These are phyloP conservation scores for Euborellia annulipes DNA, from an alignment of 1,140 invertebrate species.

Conservation along the genomic window DNA sequence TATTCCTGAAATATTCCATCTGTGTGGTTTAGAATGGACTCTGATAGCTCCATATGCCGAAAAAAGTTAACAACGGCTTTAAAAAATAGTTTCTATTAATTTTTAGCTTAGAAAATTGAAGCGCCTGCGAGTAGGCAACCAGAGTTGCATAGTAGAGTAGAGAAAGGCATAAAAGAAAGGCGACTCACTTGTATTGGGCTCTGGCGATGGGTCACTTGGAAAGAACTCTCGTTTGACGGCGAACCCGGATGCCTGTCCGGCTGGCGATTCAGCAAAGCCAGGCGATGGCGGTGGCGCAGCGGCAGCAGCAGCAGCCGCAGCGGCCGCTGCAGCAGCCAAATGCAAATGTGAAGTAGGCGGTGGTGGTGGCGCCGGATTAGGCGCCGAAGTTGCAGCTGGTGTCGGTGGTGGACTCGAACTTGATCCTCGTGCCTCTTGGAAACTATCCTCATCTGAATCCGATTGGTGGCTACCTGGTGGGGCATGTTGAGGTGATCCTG, in stretches of 20 bases:
- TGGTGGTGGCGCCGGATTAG: constrained; percentile 30
- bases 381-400: constrained; percentile 13
- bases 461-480: constrained; percentile 47
- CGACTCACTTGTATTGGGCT: constrained; percentile 68
- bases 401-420: constrained; percentile 25
- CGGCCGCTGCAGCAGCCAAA: constrained; percentile 6
- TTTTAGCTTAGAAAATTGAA: too few relatives aligned
- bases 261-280: constrained; percentile 26
- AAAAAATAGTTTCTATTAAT: too few relatives aligned
- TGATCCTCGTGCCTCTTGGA: constrained; percentile 25
- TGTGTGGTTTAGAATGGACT: too few relatives aligned
- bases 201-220: constrained; percentile 47
- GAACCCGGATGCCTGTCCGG: constrained; percentile 13
- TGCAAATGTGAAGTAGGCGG: constrained; percentile 32
- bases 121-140: too few relatives aligned
- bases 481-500: constrained; percentile 63
- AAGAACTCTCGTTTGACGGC: constrained; percentile 44
- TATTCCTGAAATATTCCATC: too few relatives aligned
- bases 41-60: too few relatives aligned
- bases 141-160: too few relatives aligned
- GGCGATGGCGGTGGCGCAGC: constrained; percentile 23
- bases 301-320: constrained; percentile 23
- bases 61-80: too few relatives aligned
- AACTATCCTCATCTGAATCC: constrained; percentile 57
- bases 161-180: too few relatives aligned